Conservation (phyloP, 2,888 invertebrate genomes). For the Leptogaster cylindrica region DNA sequence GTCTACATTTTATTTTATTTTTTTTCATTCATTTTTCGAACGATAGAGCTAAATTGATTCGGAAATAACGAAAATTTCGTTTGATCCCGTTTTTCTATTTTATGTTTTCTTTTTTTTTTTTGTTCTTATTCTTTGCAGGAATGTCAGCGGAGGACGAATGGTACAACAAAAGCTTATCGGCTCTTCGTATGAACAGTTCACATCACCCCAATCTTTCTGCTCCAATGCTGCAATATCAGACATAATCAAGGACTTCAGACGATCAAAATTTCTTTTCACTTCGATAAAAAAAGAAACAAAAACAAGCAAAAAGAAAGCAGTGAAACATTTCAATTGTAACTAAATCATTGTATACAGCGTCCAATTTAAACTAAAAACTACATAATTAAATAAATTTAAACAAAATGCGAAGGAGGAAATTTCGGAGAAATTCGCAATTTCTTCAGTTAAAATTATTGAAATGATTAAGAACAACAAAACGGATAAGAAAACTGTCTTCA, state of each 20-base stretch:
- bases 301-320: too few relatives aligned
- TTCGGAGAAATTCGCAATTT: too few relatives aligned
- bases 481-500: too few relatives aligned
- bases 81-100: slow-evolving; percentile 15
- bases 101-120: slow-evolving; percentile 24
- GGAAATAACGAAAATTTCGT: slow-evolving; percentile 25
- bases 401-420: too few relatives aligned
- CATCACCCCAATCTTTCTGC: slow-evolving; percentile 94
- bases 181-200: slow-evolving; percentile 94
- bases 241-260: slow-evolving; percentile 74
- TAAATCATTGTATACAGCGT: background rate
- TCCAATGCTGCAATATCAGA: slow-evolving; percentile 97
- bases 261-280: slow-evolving; percentile 53
- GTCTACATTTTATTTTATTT: slow-evolving; percentile 7
- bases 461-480: too few relatives aligned
- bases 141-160: slow-evolving; percentile 95
- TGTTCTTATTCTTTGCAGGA: slow-evolving; percentile 65
- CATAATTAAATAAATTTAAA: background rate
- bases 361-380: background rate
- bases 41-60: slow-evolving; percentile 31
- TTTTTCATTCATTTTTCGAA: slow-evolving; percentile 2
- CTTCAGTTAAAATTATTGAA: too few relatives aligned
- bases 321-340: slow-evolving; percentile 4
- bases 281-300: too few relatives aligned
- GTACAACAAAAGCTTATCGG: slow-evolving; percentile 98